Percentiles rank a stretch among this genome's conserved stretches.
Conservation (phyloP, 2,888 invertebrate genomes). For the Malacosoma neustria region DNA sequence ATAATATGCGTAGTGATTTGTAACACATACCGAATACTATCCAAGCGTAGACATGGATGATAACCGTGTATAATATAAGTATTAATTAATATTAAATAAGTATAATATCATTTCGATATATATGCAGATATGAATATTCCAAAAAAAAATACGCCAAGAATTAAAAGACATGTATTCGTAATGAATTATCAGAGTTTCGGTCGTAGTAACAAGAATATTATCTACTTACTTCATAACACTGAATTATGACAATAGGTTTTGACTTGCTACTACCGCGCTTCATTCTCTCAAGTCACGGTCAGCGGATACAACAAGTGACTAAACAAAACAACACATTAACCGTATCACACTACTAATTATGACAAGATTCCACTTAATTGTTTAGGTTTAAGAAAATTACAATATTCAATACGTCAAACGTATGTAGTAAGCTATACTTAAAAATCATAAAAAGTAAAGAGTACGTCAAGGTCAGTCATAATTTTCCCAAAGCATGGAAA, state of each 20-base stretch:
- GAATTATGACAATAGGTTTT: conserved; percentile 73
- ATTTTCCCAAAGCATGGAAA: conserved; percentile 49
- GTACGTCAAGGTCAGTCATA: conserved; percentile 52
- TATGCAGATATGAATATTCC: too few species aligned
- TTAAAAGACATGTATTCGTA: too few species aligned
- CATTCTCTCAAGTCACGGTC: conserved; percentile 25
- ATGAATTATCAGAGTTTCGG: too few species aligned
- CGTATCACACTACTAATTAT: conserved; percentile 8
- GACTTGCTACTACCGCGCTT: conserved; percentile 44
- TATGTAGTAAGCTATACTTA: neutral
- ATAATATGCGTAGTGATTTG: too few species aligned
- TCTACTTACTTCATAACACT: conserved; percentile 77
- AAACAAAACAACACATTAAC: conserved; percentile 18
- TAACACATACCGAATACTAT: too few species aligned
- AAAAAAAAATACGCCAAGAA: too few species aligned
- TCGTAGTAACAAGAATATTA: too few species aligned
- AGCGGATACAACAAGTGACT: conserved; percentile 3
- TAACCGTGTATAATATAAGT: too few species aligned
- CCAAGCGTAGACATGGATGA: too few species aligned
- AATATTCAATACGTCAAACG: neutral
- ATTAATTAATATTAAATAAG: too few species aligned
- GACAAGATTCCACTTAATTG: neutral
- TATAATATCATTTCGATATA: too few species aligned
- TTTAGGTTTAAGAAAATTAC: neutral
- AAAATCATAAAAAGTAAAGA: conserved; percentile 15